These are phyloP conservation scores for Carcina quercana DNA, from an alignment of 2,888 invertebrate genomes.

Conservation along the genomic window DNA sequence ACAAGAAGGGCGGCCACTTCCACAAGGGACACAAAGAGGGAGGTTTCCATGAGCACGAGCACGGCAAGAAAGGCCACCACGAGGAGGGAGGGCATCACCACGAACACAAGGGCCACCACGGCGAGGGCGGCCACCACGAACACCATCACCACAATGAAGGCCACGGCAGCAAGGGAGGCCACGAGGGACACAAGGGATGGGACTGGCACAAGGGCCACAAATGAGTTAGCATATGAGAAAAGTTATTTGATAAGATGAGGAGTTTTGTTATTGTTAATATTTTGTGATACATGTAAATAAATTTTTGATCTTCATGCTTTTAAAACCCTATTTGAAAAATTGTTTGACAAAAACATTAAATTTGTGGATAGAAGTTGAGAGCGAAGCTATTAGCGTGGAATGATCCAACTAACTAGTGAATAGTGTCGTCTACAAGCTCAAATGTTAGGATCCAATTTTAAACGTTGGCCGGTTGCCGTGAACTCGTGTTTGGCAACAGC, in stretches of 20 bases:
- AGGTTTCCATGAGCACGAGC: constrained; percentile 83
- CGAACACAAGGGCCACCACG: constrained; percentile 85
- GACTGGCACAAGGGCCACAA: constrained; percentile 73
- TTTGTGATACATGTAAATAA: constrained; percentile 45
- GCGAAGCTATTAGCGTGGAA: too few species aligned
- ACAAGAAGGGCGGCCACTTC: constrained; percentile 85
- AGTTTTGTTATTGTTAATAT: constrained; percentile 50
- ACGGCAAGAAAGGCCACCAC: constrained; percentile 85
- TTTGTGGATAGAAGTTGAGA: too few species aligned
- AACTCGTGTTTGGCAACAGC: constrained; percentile 5
- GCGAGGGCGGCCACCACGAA: constrained; percentile 82
- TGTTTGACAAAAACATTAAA: too few species aligned
- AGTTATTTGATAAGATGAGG: constrained; percentile 9
- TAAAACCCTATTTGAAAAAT: constrained; percentile 12
- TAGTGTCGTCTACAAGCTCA: too few species aligned
- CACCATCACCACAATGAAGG: constrained; percentile 81
- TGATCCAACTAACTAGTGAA: too few species aligned
- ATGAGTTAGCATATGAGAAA: constrained; percentile 23
- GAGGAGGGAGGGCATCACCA: constrained; percentile 86
- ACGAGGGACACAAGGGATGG: constrained; percentile 86
- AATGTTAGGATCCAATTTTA: too few species aligned
- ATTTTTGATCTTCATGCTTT: too few species aligned
- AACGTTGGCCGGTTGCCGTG: constrained; percentile 7
- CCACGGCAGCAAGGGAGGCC: constrained; percentile 84
- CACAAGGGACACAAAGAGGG: constrained; percentile 86